These are phyloP conservation scores for Ia io DNA, from an alignment of 2,113 vertebrate species.

Conservation along the genomic window DNA sequence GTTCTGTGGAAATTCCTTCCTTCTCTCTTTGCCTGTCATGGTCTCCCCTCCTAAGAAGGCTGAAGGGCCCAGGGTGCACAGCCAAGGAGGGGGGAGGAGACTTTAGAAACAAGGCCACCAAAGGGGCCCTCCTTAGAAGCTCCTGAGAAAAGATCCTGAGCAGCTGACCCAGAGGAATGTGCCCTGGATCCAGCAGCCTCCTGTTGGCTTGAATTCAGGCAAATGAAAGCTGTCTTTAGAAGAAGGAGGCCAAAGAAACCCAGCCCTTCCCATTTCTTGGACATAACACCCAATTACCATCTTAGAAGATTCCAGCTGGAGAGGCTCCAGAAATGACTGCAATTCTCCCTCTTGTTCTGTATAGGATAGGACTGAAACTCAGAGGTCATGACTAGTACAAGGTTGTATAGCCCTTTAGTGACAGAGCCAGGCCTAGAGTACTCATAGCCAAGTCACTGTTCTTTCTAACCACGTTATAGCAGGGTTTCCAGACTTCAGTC, in stretches of 20 bases:
- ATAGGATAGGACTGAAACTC: neutral
- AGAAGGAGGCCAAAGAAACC: neutral
- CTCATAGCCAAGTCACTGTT: neutral
- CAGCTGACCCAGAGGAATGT: conserved; percentile 1
- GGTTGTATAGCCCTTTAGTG: neutral
- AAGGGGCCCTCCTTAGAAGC: neutral
- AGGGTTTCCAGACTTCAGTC: neutral
- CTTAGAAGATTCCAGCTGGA: conserved; percentile 21
- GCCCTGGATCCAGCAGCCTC: neutral
- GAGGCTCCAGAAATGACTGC: conserved; percentile 6
- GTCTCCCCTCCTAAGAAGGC: neutral
- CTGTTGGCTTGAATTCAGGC: conserved; percentile 30
- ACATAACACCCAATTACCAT: neutral
- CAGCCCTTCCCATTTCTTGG: conserved; percentile 24
- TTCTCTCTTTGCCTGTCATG: neutral
- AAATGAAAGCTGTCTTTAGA: conserved; percentile 50
- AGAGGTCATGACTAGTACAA: neutral
- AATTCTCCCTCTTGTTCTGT: neutral
- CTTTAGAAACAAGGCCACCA: neutral
- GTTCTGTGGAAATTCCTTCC: neutral
- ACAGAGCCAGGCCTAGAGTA: neutral
- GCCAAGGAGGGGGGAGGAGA: conserved; percentile 24
- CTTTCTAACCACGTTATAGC: neutral
- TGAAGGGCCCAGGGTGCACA: neutral
- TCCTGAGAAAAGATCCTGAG: conserved; percentile 18